Evolutionary conservation across 2,888 invertebrate species (phyloP), one percentile per base, ranked within the genome.

Genomic region (Phorcus lineatus): DNA sequence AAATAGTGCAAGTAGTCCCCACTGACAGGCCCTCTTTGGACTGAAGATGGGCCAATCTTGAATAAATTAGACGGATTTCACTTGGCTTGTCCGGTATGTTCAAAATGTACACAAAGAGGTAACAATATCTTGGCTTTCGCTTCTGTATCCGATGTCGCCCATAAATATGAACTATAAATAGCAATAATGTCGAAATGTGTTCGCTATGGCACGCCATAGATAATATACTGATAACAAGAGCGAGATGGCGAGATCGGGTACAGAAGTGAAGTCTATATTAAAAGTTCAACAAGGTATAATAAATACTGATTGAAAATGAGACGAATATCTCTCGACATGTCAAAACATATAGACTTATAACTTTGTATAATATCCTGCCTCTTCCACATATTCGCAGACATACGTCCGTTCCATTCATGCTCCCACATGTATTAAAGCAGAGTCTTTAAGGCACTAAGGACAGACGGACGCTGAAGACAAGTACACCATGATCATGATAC

Each of bases 151-250:
- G 19, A 70, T 36, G 19, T 36, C 70, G 36, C 70, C 70, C 31
- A 70, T 70, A 70, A 70, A 70, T 70, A 70, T 70, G 70, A 70
- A 70, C 70, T 70, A 70, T 70, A 70, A 70, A 70, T 70, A 70
- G 70, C 36, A 70, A 70, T 70, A 70, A 70, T 70, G 70, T 70
- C 70, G 70, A 70, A 70, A 70, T 70, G 70, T 70, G 62, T 62
- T 28, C 62, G 28, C 62, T 62, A 70, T 70, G 70, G 70, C 70
- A 36, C 36, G 36, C 70, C 70, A 70, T 70, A 70, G 70, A 70
- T 70, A 70, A 70, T 36, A 70, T 36, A 70, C 19, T 36, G 70
- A 70, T 70, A 70, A 70, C 70, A 70, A 70, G 28, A 31, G 70
- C 40, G 40, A 31, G 70, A 36, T 36, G 70, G 70, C 40, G 36